Base-by-base conservation (phyloP, 2,888 invertebrate species). In the Cremastinae sp. region DNA sequence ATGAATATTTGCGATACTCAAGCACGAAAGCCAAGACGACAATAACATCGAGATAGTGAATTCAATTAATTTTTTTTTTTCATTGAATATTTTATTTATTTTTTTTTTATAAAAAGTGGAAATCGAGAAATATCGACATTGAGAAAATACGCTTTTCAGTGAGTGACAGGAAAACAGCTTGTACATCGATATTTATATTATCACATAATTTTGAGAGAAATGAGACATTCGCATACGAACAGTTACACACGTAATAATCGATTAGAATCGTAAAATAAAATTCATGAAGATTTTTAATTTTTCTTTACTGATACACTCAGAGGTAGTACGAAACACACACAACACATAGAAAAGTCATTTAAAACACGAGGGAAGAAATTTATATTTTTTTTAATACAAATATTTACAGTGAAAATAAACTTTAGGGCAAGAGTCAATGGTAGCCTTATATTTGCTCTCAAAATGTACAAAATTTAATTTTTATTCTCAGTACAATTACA, bases 11-110 rank as follows among this genome's bases (percentile, higher is more conserved):
- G 79, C 80, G 80, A 74, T 75, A 84, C 81, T 82, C 83, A 86
- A 87, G 84, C 87, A 84, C 66, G 58, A 86, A 76, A 87, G 87
- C 86, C 83, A 86, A 87, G 82, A 78, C 84, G 81, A 85, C 81
- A 83, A 80, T 79, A 68, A 87, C 82, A 86, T 76, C 75, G 83
- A 83, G 77, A 80, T 39, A 45, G 55, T 58, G 49, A 45, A 18
- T 45, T 58, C 12, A 58, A 16, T 51, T 37, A n/a, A n/a, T n/a
- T n/a, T n/a, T n/a, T n/a, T n/a, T n/a, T n/a, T n/a, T n/a, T n/a
- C n/a, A n/a, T n/a, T n/a, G n/a, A n/a, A n/a, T n/a, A n/a, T n/a
- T 59, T 45, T 47, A n/a, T 47, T 37, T 35, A 0, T n/a, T 47
- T 37, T 47, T 58, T 18, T 45, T 49, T 59, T 20, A 12, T 53